These are phyloP conservation scores for Poicephalus meyeri DNA, from an alignment of 2,113 vertebrate genomes.

Conservation along the genomic window DNA sequence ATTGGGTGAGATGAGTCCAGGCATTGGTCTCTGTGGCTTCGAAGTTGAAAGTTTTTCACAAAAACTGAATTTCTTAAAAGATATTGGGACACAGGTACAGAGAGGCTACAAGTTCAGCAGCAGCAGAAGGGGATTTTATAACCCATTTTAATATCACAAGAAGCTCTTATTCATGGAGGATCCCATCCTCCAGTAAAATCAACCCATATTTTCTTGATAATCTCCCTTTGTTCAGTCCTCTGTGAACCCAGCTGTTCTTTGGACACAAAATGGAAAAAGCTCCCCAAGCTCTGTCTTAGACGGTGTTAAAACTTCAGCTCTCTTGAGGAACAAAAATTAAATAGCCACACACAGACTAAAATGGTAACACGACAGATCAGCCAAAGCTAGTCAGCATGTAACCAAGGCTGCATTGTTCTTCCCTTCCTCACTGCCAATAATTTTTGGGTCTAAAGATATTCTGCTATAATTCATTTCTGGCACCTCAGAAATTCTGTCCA, in stretches of 20 bases:
- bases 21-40: neutral
- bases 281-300: conserved; percentile 21
- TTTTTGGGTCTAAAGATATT: conserved; percentile 36
- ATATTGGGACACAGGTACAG: neutral
- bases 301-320: conserved; percentile 34
- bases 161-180: neutral
- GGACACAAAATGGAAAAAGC: neutral
- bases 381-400: conserved; percentile 34
- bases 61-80: neutral
- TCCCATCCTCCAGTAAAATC: neutral
- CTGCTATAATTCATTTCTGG: conserved; percentile 56
- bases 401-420: conserved; percentile 49
- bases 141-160: neutral
- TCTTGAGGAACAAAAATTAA: conserved; percentile 45
- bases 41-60: neutral
- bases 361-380: conserved; percentile 21
- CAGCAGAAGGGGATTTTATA: neutral
- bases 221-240: conserved; percentile 21
- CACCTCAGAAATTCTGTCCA: conserved; percentile 21
- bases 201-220: conserved; percentile 38
- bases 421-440: conserved; percentile 27
- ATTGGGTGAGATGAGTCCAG: neutral
- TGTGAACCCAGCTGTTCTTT: conserved; percentile 18
- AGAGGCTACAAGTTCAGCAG: neutral
- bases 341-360: conserved; percentile 60